Evolutionary conservation across 2,888 invertebrate genomes (phyloP).

Genomic region (Caenorhabditis virilis): DNA sequence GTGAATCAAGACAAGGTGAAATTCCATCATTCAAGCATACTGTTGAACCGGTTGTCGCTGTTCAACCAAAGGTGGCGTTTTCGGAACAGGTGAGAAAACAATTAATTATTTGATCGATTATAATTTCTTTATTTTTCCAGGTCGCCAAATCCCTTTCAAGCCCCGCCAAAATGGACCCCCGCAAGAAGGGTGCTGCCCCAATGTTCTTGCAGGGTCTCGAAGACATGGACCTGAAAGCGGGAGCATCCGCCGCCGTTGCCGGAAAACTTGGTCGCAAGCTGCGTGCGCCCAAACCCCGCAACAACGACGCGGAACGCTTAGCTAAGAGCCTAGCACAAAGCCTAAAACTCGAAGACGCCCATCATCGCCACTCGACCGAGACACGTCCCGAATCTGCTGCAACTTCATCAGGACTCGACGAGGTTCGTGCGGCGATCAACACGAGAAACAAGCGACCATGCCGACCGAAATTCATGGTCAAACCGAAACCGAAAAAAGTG

Average conservation of each 20-base stretch:
- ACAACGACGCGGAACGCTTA: conserved; percentile 31
- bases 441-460: conserved; percentile 55
- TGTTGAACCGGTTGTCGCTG: conserved; percentile 36
- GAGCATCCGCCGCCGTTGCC: conserved; percentile 64
- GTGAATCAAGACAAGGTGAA: conserved; percentile 43
- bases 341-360: conserved; percentile 23
- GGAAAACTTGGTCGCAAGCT: conserved; percentile 59
- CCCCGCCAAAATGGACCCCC: conserved; percentile 41
- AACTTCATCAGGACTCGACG: conserved; percentile 46
- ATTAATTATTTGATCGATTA: not conserved
- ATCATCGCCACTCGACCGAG: conserved; percentile 14
- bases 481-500: conserved; percentile 60
- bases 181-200: conserved; percentile 59
- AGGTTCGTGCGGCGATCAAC: conserved; percentile 60
- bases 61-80: conserved; percentile 49
- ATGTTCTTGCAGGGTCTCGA: conserved; percentile 63
- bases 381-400: conserved; percentile 31
- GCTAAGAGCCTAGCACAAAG: conserved; percentile 24
- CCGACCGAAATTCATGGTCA: conserved; percentile 66
- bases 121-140: conserved; percentile 12
- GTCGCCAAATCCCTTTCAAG: conserved; percentile 38
- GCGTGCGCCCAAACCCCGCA: conserved; percentile 14
- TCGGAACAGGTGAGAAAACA: conserved; percentile 37
- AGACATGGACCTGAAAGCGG: conserved; percentile 66
- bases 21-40: conserved; percentile 56